These are phyloP conservation scores for Leuciscus idus DNA, from an alignment of 2,113 vertebrate species.

Conservation along the genomic window DNA sequence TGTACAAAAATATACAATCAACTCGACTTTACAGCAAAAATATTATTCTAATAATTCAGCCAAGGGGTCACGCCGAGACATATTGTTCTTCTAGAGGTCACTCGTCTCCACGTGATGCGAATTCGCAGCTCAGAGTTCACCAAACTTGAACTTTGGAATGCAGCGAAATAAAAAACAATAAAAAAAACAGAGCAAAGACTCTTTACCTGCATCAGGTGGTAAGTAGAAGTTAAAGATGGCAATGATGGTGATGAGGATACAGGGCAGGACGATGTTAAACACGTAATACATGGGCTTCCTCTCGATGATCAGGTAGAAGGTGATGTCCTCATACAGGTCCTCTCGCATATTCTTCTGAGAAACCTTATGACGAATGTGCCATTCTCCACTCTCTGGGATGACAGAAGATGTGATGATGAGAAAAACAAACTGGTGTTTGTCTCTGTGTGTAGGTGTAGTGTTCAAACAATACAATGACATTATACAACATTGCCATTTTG, in stretches of 20 bases:
- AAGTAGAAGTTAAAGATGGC: conserved; percentile 94
- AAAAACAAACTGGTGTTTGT: neutral
- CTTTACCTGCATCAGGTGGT: conserved; percentile 86
- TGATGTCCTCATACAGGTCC: conserved; percentile 82
- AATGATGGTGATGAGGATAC: conserved; percentile 86
- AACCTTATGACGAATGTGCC: conserved; percentile 87
- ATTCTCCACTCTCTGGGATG: conserved; percentile 84
- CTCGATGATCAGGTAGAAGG: conserved; percentile 89
- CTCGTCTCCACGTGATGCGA: too few relatives aligned
- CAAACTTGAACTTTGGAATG: too few relatives aligned
- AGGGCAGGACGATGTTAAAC: conserved; percentile 91
- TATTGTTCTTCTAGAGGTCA: too few relatives aligned
- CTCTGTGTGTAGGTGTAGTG: neutral
- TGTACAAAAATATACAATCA: too few relatives aligned
- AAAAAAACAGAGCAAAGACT: neutral
- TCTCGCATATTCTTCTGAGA: conserved; percentile 79
- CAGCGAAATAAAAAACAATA: neutral
- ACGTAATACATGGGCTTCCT: conserved; percentile 91
- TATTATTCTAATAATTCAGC: too few relatives aligned
- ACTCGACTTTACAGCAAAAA: too few relatives aligned
- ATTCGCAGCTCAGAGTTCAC: too few relatives aligned
- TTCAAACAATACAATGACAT: neutral
- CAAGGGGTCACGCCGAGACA: too few relatives aligned
- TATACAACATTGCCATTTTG: neutral
- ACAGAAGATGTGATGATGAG: neutral